Percentiles rank a stretch among this genome's conserved stretches.
These are phyloP conservation scores for Carollia perspicillata DNA, from an alignment of 2,113 vertebrate genomes.

Conservation along the genomic window DNA sequence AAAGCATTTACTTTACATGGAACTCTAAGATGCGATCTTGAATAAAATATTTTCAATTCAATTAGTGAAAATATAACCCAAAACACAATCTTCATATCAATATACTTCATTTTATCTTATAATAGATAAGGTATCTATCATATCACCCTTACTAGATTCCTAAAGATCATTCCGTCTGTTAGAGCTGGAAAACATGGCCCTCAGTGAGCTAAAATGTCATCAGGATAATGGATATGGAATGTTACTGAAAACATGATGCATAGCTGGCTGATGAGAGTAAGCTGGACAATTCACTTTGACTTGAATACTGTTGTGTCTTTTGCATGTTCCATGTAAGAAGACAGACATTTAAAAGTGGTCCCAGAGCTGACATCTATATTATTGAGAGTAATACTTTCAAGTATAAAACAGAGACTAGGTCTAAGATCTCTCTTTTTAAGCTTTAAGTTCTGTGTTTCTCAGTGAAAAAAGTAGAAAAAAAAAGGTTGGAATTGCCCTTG, in stretches of 20 bases:
- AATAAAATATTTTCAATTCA: slow-evolving; percentile 22
- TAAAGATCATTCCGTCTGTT: not conserved
- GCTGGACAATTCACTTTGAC: not conserved
- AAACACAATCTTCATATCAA: not conserved
- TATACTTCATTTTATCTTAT: not conserved
- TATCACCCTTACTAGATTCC: not conserved
- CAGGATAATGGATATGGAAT: not conserved
- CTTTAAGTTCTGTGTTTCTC: not conserved
- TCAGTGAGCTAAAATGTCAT: not conserved
- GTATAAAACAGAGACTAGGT: not conserved
- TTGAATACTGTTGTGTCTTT: not conserved
- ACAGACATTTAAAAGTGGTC: not conserved
- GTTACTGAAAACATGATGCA: not conserved
- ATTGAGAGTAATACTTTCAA: slow-evolving; percentile 13
- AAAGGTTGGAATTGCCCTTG: not conserved
- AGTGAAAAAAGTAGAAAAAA: not conserved
- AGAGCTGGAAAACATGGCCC: not conserved
- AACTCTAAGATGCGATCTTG: not conserved
- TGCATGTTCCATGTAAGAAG: not conserved
- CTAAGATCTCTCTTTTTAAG: not conserved
- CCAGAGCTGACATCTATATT: not conserved
- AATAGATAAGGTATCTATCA: not conserved
- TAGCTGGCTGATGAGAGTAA: not conserved
- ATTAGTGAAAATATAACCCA: not conserved
- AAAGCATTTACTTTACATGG: not conserved